Percentiles rank a stretch among this genome's conserved stretches.
phyloP scores from a whole-genome alignment of 2,113 vertebrate species.

The Cranoglanis bouderius region DNA sequence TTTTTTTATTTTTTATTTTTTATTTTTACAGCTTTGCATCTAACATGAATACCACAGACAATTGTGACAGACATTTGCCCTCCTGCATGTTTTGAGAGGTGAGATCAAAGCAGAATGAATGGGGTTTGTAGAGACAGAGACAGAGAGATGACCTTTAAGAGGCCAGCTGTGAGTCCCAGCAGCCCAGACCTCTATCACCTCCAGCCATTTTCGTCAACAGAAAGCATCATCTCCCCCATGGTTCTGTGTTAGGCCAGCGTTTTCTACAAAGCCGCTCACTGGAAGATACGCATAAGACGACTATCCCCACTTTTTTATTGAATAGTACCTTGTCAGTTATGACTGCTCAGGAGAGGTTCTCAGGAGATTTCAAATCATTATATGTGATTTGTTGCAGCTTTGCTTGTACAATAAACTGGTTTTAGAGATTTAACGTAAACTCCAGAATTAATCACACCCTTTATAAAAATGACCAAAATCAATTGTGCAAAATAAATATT shows the following conservation, averaged over 20 bases:
- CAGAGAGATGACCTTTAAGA: constrained; percentile 41
- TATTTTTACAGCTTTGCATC: not conserved
- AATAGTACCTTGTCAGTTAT: not conserved
- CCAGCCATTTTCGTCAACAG: constrained; percentile 26
- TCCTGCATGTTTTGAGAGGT: constrained; percentile 5
- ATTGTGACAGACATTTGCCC: not conserved
- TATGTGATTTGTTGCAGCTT: not conserved
- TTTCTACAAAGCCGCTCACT: constrained; percentile 19
- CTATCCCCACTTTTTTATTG: not conserved
- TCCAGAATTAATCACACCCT: not conserved
- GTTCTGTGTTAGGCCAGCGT: not conserved
- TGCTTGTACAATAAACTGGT: not conserved
- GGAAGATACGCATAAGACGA: not conserved
- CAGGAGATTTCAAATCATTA: not conserved
- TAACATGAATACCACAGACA: not conserved
- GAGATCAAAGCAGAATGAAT: constrained; percentile 38
- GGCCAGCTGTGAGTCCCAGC: constrained; percentile 25
- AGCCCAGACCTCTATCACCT: constrained; percentile 33
- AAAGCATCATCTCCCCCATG: not conserved
- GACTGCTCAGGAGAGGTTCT: too few species aligned
- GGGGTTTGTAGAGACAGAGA: constrained; percentile 20
- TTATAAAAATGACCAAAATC: not conserved
- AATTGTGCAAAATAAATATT: not conserved
- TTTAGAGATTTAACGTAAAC: not conserved
- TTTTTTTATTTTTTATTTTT: not conserved